Base-by-base conservation (phyloP, 1,140 invertebrate species). In the Drosophila littoralis region DNA sequence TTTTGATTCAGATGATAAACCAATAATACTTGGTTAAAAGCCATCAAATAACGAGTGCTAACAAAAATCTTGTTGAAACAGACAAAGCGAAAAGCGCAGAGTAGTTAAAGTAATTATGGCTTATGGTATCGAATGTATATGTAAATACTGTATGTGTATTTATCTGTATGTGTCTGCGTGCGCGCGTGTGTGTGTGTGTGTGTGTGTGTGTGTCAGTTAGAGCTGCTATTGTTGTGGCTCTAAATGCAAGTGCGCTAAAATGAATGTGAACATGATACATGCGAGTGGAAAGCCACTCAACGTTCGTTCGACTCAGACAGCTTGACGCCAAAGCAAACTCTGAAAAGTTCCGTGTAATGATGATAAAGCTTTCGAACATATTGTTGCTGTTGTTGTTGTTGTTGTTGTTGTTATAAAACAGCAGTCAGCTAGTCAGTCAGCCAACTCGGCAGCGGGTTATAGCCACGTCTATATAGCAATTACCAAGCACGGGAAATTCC, bases 251-350 rank as follows among this genome's bases (percentile, higher is more conserved):
- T 77, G 75, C 55, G 69, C 75, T 75, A 81, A 75, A 78, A 69
- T 79, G 82, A 75, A 78, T 70, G 54, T 59, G 75, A 75, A 69
- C 58, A 60, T 75, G 72, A 69, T 69, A 75, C 55, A 63, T 75
- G 65, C 59, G 71, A 74, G 67, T 79, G 83, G 72, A 86, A 86
- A 82, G 79, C 79, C 72, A 77, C 74, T 82, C 80, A 75, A 63
- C 67, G 54, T 32, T 28, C 38, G 46, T 17, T 70, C 76, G 72
- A 57, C 77, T 88, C 84, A 88, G 84, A 88, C 84, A 84, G 84
- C 84, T 88, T 88, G 84, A 88, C 84, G 84, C 84, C 84, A 75
- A 83, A 70, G 72, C 71, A 73, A 74, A 83, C 67, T 60, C 66
- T 82, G 54, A 81, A 79, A 79, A 78, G 48, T 51, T 63, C 75